These are phyloP conservation scores for Hypomecis punctinalis DNA, from an alignment of 2,888 invertebrate genomes.

Conservation along the genomic window DNA sequence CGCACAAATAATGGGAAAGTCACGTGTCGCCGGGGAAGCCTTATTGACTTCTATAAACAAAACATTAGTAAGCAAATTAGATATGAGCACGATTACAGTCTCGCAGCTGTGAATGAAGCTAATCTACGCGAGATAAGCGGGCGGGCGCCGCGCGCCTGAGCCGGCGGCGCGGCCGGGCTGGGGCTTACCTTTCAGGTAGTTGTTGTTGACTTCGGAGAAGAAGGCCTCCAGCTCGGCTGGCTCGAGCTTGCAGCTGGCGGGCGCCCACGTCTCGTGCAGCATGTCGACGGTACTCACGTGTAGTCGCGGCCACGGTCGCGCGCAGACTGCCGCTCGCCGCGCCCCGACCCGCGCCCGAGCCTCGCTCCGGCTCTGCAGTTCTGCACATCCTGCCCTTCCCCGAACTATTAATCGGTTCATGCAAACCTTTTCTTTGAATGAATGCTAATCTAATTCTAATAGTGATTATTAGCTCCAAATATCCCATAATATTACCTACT, in stretches of 20 bases:
- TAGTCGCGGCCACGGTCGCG: constrained; percentile 45
- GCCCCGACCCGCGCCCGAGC: constrained; percentile 31
- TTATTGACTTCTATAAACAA: constrained; percentile 3
- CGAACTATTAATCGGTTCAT: constrained; percentile 8
- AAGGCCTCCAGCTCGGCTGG: constrained; percentile 70
- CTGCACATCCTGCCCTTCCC: constrained; percentile 14
- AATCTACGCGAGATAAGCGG: constrained; percentile 6
- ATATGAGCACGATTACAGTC: background rate
- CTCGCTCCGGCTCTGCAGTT: constrained; percentile 15
- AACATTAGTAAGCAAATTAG: constrained; percentile 10
- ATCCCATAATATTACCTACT: too few species aligned
- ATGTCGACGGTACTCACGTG: constrained; percentile 50
- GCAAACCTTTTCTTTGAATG: background rate
- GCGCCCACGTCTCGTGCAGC: constrained; percentile 72
- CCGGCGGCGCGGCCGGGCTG: background rate
- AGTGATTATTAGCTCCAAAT: too few species aligned
- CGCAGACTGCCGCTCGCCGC: constrained; percentile 44
- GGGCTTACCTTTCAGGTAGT: constrained; percentile 69
- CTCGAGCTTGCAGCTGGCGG: constrained; percentile 55
- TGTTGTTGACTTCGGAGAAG: constrained; percentile 76
- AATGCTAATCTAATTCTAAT: background rate
- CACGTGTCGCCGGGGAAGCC: background rate
- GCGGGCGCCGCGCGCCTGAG: background rate
- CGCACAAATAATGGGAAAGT: background rate
- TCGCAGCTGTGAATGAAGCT: constrained; percentile 3